phyloP scores from a whole-genome alignment of 2,113 vertebrate species.

The Notothenia coriiceps region DNA sequence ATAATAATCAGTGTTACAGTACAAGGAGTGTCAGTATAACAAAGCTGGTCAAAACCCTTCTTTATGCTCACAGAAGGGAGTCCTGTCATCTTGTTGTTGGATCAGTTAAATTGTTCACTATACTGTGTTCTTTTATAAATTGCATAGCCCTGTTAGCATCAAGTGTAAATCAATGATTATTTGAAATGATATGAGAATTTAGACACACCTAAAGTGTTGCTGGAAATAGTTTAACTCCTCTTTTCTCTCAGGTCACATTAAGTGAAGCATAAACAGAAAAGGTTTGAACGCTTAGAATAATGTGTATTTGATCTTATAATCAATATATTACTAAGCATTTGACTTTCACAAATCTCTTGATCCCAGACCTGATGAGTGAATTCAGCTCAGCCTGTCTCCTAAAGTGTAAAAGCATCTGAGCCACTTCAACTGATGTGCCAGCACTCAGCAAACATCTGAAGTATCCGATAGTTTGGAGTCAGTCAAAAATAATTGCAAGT shows the following conservation, averaged over 20 bases:
- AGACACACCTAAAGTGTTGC: not conserved
- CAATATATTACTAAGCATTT: not conserved
- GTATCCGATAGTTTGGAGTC: conserved; percentile 32
- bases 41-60: no score
- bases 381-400: conserved; percentile 38
- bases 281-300: not conserved
- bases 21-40: not conserved
- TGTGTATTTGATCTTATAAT: not conserved
- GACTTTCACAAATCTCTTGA: conserved; percentile 18
- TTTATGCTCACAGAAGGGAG: not conserved
- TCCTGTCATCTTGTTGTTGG: not conserved
- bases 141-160: not conserved
- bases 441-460: conserved; percentile 28
- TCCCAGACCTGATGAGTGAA: conserved; percentile 23
- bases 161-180: not conserved
- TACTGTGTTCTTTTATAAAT: conserved; percentile 7
- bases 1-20: not conserved
- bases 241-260: not conserved
- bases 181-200: not conserved
- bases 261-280: not conserved
- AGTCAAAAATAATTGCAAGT: conserved; percentile 20
- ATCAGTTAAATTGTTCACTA: not conserved
- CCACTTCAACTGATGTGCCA: conserved; percentile 36
- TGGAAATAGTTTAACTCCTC: no score
- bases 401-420: conserved; percentile 53